phyloP scores from a whole-genome alignment of 2,888 invertebrate species.

The Eulithis testata region DNA sequence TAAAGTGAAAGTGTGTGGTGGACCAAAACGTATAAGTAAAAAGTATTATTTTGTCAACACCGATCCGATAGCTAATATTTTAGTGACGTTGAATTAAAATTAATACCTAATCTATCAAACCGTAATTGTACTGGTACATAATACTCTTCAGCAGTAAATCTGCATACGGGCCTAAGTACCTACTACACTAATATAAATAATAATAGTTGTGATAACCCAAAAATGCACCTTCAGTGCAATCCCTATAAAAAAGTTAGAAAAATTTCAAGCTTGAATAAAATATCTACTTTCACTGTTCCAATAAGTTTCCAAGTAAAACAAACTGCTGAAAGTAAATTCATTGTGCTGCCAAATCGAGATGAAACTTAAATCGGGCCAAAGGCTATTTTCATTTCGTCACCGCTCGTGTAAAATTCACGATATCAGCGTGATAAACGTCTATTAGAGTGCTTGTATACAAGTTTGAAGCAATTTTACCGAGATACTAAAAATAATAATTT shows the following conservation, averaged over 20 bases:
- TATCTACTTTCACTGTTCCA: slow-evolving; percentile 7
- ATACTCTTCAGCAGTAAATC: too few species aligned
- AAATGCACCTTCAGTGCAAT: background rate
- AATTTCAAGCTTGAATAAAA: slow-evolving; percentile 1
- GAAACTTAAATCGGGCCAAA: slow-evolving; percentile 8
- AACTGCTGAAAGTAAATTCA: slow-evolving; percentile 8
- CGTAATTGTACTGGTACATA: too few species aligned
- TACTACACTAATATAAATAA: too few species aligned
- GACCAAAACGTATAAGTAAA: too few species aligned
- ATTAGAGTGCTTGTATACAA: slow-evolving; percentile 27
- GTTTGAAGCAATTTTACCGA: background rate
- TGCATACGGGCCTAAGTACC: too few species aligned
- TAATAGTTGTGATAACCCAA: too few species aligned
- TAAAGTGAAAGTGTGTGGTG: too few species aligned
- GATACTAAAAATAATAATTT: too few species aligned
- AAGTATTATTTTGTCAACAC: too few species aligned
- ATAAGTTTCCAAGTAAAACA: slow-evolving; percentile 7
- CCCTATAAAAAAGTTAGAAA: background rate
- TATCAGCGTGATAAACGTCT: slow-evolving; percentile 38
- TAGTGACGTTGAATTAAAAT: too few species aligned
- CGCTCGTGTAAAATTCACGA: slow-evolving; percentile 8
- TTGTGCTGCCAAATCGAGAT: slow-evolving; percentile 16
- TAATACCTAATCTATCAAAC: too few species aligned
- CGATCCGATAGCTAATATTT: too few species aligned
- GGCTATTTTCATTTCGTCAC: slow-evolving; percentile 5